A percentile compares a stretch with the other conserved stretches of the same genome.
Evolutionary conservation across 2,888 invertebrate species (phyloP).

Genomic region (Hirtodrosophila duncani): DNA sequence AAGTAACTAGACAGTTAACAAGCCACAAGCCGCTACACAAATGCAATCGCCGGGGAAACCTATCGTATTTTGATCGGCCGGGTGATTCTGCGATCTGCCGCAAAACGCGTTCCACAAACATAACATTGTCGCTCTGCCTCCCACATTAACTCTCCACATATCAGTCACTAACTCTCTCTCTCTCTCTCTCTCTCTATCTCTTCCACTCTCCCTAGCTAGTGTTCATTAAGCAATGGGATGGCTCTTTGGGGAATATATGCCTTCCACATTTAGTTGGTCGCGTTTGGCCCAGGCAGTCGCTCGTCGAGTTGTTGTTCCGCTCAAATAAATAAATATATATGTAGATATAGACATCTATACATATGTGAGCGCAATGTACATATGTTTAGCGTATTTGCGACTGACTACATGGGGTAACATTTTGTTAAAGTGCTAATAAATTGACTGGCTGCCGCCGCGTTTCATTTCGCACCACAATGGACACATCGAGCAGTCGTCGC

Average conservation of each 20-base stretch:
- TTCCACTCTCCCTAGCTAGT: not conserved
- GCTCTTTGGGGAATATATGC: constrained; percentile 27
- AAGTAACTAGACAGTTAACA: constrained; percentile 13
- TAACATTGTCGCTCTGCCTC: too few relatives aligned
- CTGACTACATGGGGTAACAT: constrained; percentile 56
- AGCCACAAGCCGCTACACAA: constrained; percentile 15
- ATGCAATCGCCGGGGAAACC: constrained; percentile 16
- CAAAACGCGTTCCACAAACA: too few relatives aligned
- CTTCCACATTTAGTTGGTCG: constrained; percentile 50
- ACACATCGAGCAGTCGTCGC: constrained; percentile 35
- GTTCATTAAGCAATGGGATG: constrained; percentile 28
- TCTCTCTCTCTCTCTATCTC: constrained; percentile 1
- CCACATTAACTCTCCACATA: not conserved
- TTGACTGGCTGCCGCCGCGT: constrained; percentile 51
- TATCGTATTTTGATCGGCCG: constrained; percentile 23
- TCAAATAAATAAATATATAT: constrained; percentile 19
- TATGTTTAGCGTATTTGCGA: constrained; percentile 35
- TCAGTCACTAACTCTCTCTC: not conserved
- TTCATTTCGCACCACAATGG: constrained; percentile 52
- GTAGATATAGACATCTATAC: constrained; percentile 19
- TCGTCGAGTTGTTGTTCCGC: constrained; percentile 18
- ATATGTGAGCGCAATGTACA: not conserved
- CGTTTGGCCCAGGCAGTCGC: constrained; percentile 44
- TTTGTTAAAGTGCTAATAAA: constrained; percentile 66
- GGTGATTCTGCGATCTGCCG: constrained; percentile 16